phyloP scores from a whole-genome alignment of 1,140 invertebrate genomes.

The Megalopta genalis region DNA sequence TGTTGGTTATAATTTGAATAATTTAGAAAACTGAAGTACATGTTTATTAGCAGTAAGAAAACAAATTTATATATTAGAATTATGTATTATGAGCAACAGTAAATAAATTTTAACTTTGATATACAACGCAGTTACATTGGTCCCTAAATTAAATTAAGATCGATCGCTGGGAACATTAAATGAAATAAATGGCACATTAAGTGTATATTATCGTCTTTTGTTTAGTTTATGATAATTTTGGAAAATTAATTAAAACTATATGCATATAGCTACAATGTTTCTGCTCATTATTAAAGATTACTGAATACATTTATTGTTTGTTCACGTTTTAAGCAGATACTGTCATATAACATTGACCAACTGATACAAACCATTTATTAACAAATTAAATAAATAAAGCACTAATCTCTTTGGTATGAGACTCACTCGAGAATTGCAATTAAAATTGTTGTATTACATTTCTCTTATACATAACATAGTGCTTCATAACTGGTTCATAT shows the following conservation, averaged over 20 bases:
- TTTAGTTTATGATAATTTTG: constrained; percentile 14
- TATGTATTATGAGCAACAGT: constrained; percentile 49
- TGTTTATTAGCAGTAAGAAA: constrained; percentile 29
- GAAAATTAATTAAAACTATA: constrained; percentile 22
- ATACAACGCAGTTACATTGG: constrained; percentile 36
- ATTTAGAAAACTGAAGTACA: background rate
- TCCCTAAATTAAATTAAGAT: constrained; percentile 34
- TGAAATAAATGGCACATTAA: constrained; percentile 53
- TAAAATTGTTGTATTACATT: constrained; percentile 1
- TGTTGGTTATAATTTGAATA: constrained; percentile 6
- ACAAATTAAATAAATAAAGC: constrained; percentile 63
- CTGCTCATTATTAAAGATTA: background rate
- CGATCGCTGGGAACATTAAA: constrained; percentile 25
- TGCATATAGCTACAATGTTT: constrained; percentile 14
- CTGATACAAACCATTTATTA: constrained; percentile 46
- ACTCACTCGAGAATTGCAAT: constrained; percentile 42
- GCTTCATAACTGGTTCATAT: constrained; percentile 35
- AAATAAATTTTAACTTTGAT: constrained; percentile 52
- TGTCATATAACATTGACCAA: constrained; percentile 38
- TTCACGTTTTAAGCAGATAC: constrained; percentile 24
- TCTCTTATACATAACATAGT: constrained; percentile 3
- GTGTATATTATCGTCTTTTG: constrained; percentile 30
- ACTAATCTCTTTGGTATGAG: constrained; percentile 64
- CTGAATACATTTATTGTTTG: constrained; percentile 25
- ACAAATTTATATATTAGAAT: constrained; percentile 17